phyloP scores from a whole-genome alignment of 2,888 invertebrate species.

The Diogma glabrata region DNA sequence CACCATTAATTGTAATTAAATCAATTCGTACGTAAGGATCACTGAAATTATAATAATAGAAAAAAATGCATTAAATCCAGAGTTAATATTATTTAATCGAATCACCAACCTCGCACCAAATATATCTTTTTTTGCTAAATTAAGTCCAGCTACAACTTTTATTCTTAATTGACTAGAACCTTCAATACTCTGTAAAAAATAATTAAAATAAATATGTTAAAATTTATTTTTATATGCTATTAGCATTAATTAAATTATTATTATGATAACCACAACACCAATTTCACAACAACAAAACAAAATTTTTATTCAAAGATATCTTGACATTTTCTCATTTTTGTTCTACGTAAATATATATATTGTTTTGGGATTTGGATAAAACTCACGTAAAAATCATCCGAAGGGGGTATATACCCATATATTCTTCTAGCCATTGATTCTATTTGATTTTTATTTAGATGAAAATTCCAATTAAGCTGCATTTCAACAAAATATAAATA shows the following conservation, averaged over 20 bases:
- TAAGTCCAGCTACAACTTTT: slow-evolving; percentile 75
- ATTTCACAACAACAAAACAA: too few species aligned
- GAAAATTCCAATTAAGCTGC: slow-evolving; percentile 10
- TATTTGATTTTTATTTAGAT: slow-evolving; percentile 6
- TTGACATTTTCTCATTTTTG: too few species aligned
- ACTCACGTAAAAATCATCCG: slow-evolving; percentile 20
- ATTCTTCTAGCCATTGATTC: slow-evolving; percentile 15
- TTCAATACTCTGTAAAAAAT: slow-evolving; percentile 68
- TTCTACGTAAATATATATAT: too few species aligned
- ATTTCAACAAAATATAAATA: slow-evolving; percentile 6
- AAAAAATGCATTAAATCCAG: slow-evolving; percentile 11
- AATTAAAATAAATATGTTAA: slow-evolving; percentile 20
- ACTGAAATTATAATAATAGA: slow-evolving; percentile 41
- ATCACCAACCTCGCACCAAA: slow-evolving; percentile 85
- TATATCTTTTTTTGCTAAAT: slow-evolving; percentile 95
- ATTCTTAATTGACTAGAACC: slow-evolving; percentile 72
- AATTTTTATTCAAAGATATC: too few species aligned
- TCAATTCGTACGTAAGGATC: slow-evolving; percentile 96
- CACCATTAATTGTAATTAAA: slow-evolving; percentile 71
- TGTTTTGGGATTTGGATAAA: neutral
- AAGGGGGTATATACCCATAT: slow-evolving; percentile 28
- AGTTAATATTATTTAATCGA: slow-evolving; percentile 9
- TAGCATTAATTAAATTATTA: too few species aligned
- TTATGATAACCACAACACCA: too few species aligned
- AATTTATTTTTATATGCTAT: too few species aligned